Conservation (phyloP, 1,140 invertebrate genomes). For the Anoplolepis gracilipes region DNA sequence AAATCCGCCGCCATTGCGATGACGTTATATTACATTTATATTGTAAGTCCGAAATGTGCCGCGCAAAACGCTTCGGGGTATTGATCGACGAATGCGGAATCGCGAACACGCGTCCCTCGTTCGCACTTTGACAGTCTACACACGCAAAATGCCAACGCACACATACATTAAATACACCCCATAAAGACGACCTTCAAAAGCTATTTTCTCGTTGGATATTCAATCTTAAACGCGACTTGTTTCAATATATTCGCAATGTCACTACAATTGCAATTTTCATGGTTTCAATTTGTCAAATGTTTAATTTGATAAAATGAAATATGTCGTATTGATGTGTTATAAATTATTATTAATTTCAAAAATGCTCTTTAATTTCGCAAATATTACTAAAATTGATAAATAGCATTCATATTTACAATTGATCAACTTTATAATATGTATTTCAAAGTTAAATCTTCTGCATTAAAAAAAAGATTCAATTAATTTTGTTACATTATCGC, state of each 20-base stretch:
- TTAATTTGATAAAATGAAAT: background rate
- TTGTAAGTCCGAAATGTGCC: slow-evolving; percentile 44
- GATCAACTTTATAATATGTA: slow-evolving; percentile 4
- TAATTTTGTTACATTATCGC: background rate
- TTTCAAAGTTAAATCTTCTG: background rate
- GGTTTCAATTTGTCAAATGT: background rate
- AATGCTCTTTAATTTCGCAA: background rate
- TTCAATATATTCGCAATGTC: background rate
- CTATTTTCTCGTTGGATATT: slow-evolving; percentile 20
- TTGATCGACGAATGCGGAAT: slow-evolving; percentile 56
- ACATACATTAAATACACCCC: slow-evolving; percentile 24
- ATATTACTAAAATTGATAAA: background rate
- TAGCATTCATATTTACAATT: background rate
- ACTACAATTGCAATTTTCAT: background rate
- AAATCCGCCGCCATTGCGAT: slow-evolving; percentile 36
- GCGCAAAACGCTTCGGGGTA: slow-evolving; percentile 30
- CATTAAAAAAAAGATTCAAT: background rate
- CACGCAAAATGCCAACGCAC: slow-evolving; percentile 43
- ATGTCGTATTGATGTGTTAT: background rate
- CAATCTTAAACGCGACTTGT: background rate
- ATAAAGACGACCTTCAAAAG: slow-evolving; percentile 30
- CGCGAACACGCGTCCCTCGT: slow-evolving; percentile 20
- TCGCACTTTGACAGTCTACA: slow-evolving; percentile 36
- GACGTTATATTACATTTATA: slow-evolving; percentile 47
- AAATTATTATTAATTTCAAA: background rate